phyloP scores from a whole-genome alignment of 1,140 invertebrate species.

The Drosophila melanica region DNA sequence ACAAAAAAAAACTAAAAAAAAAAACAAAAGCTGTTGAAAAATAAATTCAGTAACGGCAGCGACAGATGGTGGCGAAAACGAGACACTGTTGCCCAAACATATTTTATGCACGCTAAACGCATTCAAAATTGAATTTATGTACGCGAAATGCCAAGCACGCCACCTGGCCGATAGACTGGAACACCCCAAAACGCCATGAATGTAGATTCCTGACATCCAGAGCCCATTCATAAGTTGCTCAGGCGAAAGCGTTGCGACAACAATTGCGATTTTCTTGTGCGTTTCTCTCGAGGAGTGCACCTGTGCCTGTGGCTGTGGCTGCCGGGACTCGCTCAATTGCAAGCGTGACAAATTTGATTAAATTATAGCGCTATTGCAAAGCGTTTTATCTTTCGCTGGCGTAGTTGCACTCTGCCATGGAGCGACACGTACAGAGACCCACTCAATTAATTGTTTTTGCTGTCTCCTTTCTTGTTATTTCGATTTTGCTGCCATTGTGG shows the following conservation, averaged over 20 bases:
- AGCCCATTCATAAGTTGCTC: conserved; percentile 66
- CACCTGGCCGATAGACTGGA: conserved; percentile 4
- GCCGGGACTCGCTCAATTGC: conserved; percentile 70
- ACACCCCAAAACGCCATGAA: background rate
- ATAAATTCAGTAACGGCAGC: conserved; percentile 18
- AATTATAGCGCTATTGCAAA: conserved; percentile 82
- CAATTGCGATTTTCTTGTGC: background rate
- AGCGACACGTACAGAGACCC: conserved; percentile 53
- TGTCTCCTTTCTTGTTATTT: conserved; percentile 42
- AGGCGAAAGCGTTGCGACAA: conserved; percentile 13
- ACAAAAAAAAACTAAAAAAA: conserved; percentile 7
- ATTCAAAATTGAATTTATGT: conserved; percentile 75
- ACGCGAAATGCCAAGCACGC: conserved; percentile 41
- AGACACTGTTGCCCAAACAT: conserved; percentile 28
- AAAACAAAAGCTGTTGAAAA: conserved; percentile 3
- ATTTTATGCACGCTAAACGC: conserved; percentile 66
- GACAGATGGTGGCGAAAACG: background rate
- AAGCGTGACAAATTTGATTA: conserved; percentile 82
- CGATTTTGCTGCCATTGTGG: conserved; percentile 47
- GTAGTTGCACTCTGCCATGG: conserved; percentile 56
- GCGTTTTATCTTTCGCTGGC: conserved; percentile 73
- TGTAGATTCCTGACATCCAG: background rate
- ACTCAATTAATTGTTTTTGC: conserved; percentile 81
- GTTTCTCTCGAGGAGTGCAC: background rate
- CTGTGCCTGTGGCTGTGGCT: conserved; percentile 1